These are phyloP conservation scores for Melanaphis sacchari DNA, from an alignment of 1,140 invertebrate species.

Conservation along the genomic window DNA sequence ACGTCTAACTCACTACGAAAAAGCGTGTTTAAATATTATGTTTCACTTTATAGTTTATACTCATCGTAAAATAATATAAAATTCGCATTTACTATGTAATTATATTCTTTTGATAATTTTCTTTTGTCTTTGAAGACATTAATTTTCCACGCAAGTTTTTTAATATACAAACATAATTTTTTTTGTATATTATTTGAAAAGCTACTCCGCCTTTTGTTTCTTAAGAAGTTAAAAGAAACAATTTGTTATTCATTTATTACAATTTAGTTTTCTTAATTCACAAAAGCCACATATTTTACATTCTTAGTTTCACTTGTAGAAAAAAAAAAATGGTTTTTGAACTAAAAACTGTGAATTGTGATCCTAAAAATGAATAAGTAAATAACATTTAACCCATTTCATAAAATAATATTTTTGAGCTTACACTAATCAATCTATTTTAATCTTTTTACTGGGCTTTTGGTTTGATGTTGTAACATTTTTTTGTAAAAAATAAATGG, in stretches of 20 bases:
- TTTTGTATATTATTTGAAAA: not conserved
- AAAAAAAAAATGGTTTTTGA: not conserved
- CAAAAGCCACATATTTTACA: not conserved
- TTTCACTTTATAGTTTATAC: too few species aligned
- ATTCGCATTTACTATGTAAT: not conserved
- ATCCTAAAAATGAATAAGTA: not conserved
- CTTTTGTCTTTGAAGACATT: not conserved
- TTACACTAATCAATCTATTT: not conserved
- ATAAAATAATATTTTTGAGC: not conserved
- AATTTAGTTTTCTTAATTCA: not conserved
- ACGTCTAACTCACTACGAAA: not conserved
- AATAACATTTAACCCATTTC: not conserved
- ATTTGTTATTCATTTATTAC: not conserved
- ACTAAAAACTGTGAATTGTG: not conserved
- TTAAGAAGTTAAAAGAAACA: not conserved
- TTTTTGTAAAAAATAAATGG: not conserved
- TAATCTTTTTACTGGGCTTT: not conserved
- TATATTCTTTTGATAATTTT: conserved; percentile 17
- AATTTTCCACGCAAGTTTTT: not conserved
- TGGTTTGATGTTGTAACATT: not conserved
- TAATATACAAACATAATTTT: not conserved
- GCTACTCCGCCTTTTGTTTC: not conserved
- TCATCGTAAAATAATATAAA: not conserved
- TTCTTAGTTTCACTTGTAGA: not conserved
- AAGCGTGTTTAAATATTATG: not conserved